phyloP scores from a whole-genome alignment of 2,888 invertebrate species.

The Napeogenes inachia region DNA sequence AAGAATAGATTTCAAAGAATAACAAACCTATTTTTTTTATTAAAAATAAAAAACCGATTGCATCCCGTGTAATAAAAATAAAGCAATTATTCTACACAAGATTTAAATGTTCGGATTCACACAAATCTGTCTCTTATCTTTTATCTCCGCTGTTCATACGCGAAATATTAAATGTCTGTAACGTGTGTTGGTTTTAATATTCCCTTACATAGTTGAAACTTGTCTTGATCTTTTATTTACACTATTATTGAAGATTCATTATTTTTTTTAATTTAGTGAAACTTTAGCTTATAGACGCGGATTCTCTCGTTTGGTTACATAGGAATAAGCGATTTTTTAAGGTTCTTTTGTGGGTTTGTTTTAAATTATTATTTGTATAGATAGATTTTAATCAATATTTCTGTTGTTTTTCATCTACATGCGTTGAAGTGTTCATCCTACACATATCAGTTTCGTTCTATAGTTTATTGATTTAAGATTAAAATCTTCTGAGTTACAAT shows the following conservation, averaged over 20 bases:
- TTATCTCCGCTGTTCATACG: slow-evolving; percentile 36
- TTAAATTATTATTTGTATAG: background rate
- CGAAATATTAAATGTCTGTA: slow-evolving; percentile 45
- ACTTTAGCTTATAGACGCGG: too few species aligned
- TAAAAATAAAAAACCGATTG: too few species aligned
- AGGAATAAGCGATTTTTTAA: too few species aligned
- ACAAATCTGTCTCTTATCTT: slow-evolving; percentile 48
- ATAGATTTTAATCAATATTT: background rate
- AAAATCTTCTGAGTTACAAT: slow-evolving; percentile 11
- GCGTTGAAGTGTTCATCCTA: background rate
- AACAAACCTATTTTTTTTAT: too few species aligned
- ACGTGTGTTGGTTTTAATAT: slow-evolving; percentile 38
- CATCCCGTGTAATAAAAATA: slow-evolving; percentile 20
- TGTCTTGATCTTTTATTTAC: background rate
- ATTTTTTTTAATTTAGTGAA: too few species aligned
- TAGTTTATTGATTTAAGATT: slow-evolving; percentile 9
- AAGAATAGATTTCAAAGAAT: too few species aligned
- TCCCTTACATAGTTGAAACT: slow-evolving; percentile 25
- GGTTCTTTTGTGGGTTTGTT: too few species aligned
- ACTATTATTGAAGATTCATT: background rate
- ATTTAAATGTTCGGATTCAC: slow-evolving; percentile 31
- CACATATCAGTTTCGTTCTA: background rate
- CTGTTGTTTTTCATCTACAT: background rate
- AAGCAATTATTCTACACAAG: slow-evolving; percentile 20
- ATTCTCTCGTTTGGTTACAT: too few species aligned